phyloP scores from a whole-genome alignment of 2,888 invertebrate species.

The Archips xylosteana region DNA sequence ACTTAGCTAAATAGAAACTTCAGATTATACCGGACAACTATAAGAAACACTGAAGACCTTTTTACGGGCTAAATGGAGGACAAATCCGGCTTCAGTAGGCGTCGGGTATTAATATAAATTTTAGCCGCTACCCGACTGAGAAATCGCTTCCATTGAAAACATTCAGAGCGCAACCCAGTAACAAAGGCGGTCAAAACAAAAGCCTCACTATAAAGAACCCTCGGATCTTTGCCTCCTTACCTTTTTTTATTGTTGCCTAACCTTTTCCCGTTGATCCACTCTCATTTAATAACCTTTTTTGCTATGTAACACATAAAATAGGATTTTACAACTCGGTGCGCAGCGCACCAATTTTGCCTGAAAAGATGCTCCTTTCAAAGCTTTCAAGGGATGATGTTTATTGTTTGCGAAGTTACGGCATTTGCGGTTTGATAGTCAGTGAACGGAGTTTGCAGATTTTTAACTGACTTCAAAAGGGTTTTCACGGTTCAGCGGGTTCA shows the following conservation, averaged over 20 bases:
- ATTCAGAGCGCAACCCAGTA: constrained; percentile 54
- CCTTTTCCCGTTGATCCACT: constrained; percentile 75
- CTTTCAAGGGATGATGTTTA: constrained; percentile 41
- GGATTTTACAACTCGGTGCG: constrained; percentile 52
- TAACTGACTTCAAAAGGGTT: constrained; percentile 38
- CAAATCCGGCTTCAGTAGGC: constrained; percentile 27
- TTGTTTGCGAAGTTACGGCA: constrained; percentile 39
- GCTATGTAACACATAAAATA: constrained; percentile 58
- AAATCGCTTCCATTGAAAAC: constrained; percentile 70
- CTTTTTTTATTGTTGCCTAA: constrained; percentile 73
- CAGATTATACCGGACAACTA: constrained; percentile 34
- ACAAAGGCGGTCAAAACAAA: constrained; percentile 65
- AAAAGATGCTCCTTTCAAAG: constrained; percentile 40
- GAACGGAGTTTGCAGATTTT: constrained; percentile 36
- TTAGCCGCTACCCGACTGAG: constrained; percentile 66
- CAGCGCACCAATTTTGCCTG: constrained; percentile 39
- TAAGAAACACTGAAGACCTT: constrained; percentile 43
- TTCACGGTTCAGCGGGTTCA: constrained; percentile 24
- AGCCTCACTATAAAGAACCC: constrained; percentile 64
- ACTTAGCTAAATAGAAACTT: constrained; percentile 17
- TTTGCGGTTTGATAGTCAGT: constrained; percentile 31
- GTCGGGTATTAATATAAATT: constrained; percentile 49
- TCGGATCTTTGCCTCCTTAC: constrained; percentile 67
- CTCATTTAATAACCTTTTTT: constrained; percentile 69
- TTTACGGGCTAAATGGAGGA: constrained; percentile 24